Conservation (phyloP, 2,113 vertebrate species). For the Zosterops borbonicus region DNA sequence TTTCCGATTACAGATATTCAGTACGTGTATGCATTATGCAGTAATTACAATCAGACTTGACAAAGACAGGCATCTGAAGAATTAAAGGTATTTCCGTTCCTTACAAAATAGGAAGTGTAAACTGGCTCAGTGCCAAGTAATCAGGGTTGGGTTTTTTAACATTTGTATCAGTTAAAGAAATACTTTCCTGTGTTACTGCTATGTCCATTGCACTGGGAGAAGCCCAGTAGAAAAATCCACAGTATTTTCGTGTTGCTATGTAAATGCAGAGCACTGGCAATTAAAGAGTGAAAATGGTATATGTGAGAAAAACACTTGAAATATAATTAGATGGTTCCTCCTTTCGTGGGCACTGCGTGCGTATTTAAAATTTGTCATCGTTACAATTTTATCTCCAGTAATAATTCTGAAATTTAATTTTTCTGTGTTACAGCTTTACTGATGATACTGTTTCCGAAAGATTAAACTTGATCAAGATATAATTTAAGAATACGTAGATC, state of each 20-base stretch:
- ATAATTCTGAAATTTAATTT: not conserved
- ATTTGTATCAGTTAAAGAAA: not conserved
- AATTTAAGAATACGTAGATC: not conserved
- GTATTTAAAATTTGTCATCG: slow-evolving; percentile 11
- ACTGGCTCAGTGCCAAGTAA: not conserved
- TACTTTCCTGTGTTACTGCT: not conserved
- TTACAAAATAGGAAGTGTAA: not conserved
- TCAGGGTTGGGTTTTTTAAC: not conserved
- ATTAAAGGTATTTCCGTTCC: not conserved
- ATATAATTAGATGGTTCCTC: slow-evolving; percentile 3
- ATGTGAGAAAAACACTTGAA: not conserved
- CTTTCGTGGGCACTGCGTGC: not conserved
- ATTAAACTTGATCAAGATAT: not conserved
- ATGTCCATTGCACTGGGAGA: not conserved
- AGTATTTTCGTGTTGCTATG: not conserved
- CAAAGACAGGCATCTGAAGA: not conserved
- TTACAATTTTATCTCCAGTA: not conserved
- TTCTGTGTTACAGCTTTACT: not conserved
- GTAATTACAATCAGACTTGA: not conserved
- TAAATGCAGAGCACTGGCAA: not conserved
- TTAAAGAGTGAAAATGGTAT: not conserved
- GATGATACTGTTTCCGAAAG: not conserved
- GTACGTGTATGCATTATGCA: not conserved
- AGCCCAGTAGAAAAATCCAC: not conserved
- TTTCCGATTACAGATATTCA: not conserved